These are phyloP conservation scores for Pyrrhia umbra DNA, from an alignment of 2,888 invertebrate genomes.

Conservation along the genomic window DNA sequence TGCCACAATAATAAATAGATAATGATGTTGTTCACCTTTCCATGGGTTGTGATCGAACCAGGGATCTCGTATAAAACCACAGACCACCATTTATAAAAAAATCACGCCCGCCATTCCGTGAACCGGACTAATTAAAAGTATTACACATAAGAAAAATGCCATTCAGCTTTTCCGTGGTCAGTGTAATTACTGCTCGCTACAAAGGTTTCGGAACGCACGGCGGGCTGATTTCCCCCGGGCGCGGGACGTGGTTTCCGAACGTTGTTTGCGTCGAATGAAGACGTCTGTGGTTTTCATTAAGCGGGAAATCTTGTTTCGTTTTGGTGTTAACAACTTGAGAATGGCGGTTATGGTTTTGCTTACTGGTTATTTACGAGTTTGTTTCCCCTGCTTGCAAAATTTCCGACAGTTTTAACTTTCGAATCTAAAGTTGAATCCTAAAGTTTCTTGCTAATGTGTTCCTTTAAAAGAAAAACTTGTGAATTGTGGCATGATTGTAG, in stretches of 20 bases:
- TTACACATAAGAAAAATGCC: conserved; percentile 56
- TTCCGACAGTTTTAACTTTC: conserved; percentile 6
- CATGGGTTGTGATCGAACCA: too few species aligned
- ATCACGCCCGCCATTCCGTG: conserved; percentile 12
- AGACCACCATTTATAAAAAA: neutral
- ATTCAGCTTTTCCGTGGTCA: conserved; percentile 54
- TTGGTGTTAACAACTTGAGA: conserved; percentile 44
- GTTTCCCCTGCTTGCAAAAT: conserved; percentile 14
- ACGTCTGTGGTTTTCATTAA: conserved; percentile 60
- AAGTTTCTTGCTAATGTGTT: neutral
- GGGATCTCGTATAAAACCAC: too few species aligned
- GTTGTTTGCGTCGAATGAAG: conserved; percentile 59
- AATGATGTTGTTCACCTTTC: too few species aligned
- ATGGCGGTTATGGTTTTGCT: conserved; percentile 39
- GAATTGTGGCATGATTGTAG: too few species aligned
- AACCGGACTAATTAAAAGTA: conserved; percentile 54
- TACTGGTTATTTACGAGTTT: conserved; percentile 31
- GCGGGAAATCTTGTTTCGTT: conserved; percentile 59
- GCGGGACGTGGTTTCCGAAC: conserved; percentile 49
- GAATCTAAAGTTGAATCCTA: neutral
- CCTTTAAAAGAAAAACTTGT: too few species aligned
- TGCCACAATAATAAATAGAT: too few species aligned
- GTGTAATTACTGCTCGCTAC: conserved; percentile 59
- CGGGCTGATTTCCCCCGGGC: conserved; percentile 63
- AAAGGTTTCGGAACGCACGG: conserved; percentile 57